Evolutionary conservation across 2,888 invertebrate species (phyloP).

Genomic region (Neoaliturus tenellus): DNA sequence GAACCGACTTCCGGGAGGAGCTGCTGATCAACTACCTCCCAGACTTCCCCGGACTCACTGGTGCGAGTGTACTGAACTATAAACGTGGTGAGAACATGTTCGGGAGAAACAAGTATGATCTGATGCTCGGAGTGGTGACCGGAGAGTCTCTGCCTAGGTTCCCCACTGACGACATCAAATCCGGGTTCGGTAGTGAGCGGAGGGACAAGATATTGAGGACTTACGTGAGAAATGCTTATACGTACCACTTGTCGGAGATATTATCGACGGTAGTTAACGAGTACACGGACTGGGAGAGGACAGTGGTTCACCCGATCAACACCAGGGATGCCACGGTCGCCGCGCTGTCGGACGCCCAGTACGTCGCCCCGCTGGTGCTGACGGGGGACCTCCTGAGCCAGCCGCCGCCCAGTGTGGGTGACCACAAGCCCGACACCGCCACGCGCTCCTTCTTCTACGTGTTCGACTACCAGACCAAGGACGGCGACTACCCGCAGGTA

Average conservation of each 20-base stretch:
- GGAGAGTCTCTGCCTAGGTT: constrained; percentile 89
- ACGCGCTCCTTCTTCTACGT: constrained; percentile 92
- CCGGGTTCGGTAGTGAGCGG: constrained; percentile 78
- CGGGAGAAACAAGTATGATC: constrained; percentile 83
- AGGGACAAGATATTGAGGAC: constrained; percentile 84
- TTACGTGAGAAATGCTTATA: constrained; percentile 95
- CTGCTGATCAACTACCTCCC: constrained; percentile 83
- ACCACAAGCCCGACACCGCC: constrained; percentile 53
- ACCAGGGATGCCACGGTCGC: constrained; percentile 93
- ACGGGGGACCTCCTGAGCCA: constrained; percentile 90
- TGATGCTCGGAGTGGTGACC: constrained; percentile 94
- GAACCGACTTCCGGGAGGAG: constrained; percentile 91
- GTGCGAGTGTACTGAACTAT: constrained; percentile 71
- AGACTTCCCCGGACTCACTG: constrained; percentile 74
- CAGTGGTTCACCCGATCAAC: constrained; percentile 92
- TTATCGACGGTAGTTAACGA: constrained; percentile 95
- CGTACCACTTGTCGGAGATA: constrained; percentile 97
- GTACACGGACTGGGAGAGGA: constrained; percentile 98
- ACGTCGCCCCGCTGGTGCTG: constrained; percentile 92
- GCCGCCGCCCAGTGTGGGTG: constrained; percentile 69
- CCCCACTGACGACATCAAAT: constrained; percentile 72
- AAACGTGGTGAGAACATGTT: constrained; percentile 73
- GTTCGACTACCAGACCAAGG: constrained; percentile 93
- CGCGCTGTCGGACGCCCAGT: constrained; percentile 95
- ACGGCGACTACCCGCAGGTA: constrained; percentile 92